Evolutionary conservation across 2,888 invertebrate genomes (phyloP).

Genomic region (Oligia fasciuncula): DNA sequence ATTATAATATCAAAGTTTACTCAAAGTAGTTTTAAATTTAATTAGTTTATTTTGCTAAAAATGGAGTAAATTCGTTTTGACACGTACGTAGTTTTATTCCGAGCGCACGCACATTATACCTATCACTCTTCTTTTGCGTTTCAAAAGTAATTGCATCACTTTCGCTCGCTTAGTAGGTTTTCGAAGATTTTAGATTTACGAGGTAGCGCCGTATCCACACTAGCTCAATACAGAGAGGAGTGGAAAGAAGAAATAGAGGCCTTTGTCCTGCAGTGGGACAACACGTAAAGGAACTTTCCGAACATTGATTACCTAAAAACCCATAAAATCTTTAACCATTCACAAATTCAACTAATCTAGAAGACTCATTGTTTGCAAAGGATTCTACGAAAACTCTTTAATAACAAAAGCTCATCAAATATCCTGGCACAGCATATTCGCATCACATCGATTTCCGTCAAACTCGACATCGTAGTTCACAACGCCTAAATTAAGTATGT

Average conservation of each 20-base stretch:
- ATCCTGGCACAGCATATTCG: background rate
- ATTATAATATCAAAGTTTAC: no score
- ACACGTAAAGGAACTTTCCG: background rate
- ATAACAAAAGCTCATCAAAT: background rate
- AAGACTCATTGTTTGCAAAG: background rate
- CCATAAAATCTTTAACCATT: background rate
- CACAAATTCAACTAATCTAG: background rate
- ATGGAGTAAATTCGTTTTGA: no score
- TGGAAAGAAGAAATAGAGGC: background rate
- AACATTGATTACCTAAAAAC: conserved; percentile 1
- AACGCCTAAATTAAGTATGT: conserved; percentile 33
- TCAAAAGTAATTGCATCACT: no score
- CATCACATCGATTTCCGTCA: conserved; percentile 5
- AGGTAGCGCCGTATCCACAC: background rate
- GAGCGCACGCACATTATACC: no score
- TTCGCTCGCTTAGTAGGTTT: no score
- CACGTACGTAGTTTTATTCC: no score
- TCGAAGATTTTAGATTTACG: no score
- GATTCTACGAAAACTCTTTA: background rate
- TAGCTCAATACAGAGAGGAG: background rate
- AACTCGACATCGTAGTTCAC: background rate
- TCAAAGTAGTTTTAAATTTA: no score
- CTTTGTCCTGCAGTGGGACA: background rate
- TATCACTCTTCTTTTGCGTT: no score
- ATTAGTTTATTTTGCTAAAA: no score